Conservation (phyloP, 2,888 invertebrate species). For the Dexiosoma caninum region DNA sequence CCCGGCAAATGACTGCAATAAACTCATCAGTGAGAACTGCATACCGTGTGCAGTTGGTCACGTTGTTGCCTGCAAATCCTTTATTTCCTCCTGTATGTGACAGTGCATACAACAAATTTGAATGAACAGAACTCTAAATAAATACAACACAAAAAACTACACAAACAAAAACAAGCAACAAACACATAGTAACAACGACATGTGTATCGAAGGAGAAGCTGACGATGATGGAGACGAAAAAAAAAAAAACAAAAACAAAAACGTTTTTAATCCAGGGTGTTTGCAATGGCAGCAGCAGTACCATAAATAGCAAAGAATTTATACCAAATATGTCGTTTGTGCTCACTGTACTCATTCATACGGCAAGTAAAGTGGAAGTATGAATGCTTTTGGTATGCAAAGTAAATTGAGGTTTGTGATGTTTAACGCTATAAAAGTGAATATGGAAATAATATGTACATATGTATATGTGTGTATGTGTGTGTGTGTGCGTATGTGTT, state of each 20-base stretch:
- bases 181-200: slow-evolving; percentile 32
- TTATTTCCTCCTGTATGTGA: slow-evolving; percentile 39
- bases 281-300: slow-evolving; percentile 29
- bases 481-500: background rate
- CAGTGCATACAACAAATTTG: slow-evolving; percentile 46
- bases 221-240: background rate
- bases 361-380: slow-evolving; percentile 16
- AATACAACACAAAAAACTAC: slow-evolving; percentile 19
- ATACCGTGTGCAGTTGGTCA: slow-evolving; percentile 1
- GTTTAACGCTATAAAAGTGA: slow-evolving; percentile 21
- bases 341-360: background rate
- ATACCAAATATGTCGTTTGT: background rate
- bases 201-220: slow-evolving; percentile 25
- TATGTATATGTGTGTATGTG: background rate
- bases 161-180: slow-evolving; percentile 1
- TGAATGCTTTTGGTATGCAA: slow-evolving; percentile 40
- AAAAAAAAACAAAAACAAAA: too few relatives aligned
- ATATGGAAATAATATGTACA: too few relatives aligned
- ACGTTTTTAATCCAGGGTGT: slow-evolving; percentile 16
- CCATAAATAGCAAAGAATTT: background rate
- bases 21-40: too few relatives aligned
- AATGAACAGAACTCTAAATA: slow-evolving; percentile 41
- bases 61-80: background rate
- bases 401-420: slow-evolving; percentile 55
- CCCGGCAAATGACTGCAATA: too few relatives aligned